phyloP scores from a whole-genome alignment of 2,113 vertebrate species.

The Oreotragus oreotragus region DNA sequence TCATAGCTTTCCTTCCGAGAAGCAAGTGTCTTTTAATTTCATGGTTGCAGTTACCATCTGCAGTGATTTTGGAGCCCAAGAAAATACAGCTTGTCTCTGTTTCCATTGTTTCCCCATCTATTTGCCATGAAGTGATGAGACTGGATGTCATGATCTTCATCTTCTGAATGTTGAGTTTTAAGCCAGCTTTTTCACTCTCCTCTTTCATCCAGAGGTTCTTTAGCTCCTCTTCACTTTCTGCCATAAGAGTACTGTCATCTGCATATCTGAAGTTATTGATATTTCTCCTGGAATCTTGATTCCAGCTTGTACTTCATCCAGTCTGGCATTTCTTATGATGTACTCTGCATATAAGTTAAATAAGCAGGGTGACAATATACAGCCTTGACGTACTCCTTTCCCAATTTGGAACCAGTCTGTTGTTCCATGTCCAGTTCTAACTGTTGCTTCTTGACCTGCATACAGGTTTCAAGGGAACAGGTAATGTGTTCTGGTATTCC shows the following conservation, averaged over 20 bases:
- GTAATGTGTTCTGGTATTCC: neutral
- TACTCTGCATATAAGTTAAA: neutral
- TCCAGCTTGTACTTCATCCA: neutral
- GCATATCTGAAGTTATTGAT: neutral
- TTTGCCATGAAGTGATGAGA: neutral
- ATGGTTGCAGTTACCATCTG: neutral
- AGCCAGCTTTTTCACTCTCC: neutral
- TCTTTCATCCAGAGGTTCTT: neutral
- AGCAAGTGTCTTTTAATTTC: neutral
- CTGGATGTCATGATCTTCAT: neutral
- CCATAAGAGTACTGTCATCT: neutral
- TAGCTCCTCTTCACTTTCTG: neutral
- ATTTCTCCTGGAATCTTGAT: neutral
- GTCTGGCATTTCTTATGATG: neutral
- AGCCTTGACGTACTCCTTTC: neutral
- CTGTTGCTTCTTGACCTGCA: neutral
- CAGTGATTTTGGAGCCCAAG: neutral
- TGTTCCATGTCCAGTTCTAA: neutral
- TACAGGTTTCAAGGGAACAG: neutral
- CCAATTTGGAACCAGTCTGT: neutral
- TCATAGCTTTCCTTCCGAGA: neutral
- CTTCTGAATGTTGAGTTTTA: neutral
- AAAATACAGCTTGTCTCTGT: neutral
- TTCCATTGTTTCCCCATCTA: neutral
- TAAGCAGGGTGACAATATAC: neutral